Evolutionary conservation across 2,113 vertebrate species (phyloP), one percentile per base, ranked within the genome.

Genomic region (Numenius arquata): DNA sequence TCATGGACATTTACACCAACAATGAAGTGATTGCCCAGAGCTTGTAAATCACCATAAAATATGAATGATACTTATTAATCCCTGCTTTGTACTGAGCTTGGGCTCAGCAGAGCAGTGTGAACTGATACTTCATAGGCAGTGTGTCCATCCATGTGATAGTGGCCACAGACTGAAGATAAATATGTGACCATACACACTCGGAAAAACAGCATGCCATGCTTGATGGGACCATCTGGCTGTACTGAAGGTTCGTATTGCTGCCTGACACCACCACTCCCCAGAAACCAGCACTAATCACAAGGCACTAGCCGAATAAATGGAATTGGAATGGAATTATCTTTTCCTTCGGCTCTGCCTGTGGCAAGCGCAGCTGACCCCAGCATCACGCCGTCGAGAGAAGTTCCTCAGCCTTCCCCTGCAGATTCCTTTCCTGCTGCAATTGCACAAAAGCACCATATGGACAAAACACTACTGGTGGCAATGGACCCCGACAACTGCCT

Each of bases 361-460:
- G 32, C n/a, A 38, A 38, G 36, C 3, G 16, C 0, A 0, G 38
- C 12, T 38, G 23, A n/a, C 58, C 19, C n/a, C 77, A 20, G 18
- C 10, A 70, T 8, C n/a, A 29, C 0, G 0, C 8, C 2, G 0
- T 12, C 16, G 41, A 25, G 7, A 56, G 43, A 8, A 59, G 50
- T 62, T 74, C 9, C 2, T 56, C 81, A 71, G 36, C 67, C 38
- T 45, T 66, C 6, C 12, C 62, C 45, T 66, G 20, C 12, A 43
- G 11, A 30, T n/a, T 34, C 11, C 52, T 38, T 25, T 71, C 74
- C 47, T 61, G 25, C 53, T 66, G 41, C 45, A 71, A 40, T 1
- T n/a, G 25, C 70, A 67, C 5, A 52, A 38, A 76, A 40, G 27
- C 30, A 83, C 55, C 67, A 38, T 12, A 43, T 8, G 43, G 50